phyloP scores from a whole-genome alignment of 2,113 vertebrate genomes.

The Phocoena sinus region DNA sequence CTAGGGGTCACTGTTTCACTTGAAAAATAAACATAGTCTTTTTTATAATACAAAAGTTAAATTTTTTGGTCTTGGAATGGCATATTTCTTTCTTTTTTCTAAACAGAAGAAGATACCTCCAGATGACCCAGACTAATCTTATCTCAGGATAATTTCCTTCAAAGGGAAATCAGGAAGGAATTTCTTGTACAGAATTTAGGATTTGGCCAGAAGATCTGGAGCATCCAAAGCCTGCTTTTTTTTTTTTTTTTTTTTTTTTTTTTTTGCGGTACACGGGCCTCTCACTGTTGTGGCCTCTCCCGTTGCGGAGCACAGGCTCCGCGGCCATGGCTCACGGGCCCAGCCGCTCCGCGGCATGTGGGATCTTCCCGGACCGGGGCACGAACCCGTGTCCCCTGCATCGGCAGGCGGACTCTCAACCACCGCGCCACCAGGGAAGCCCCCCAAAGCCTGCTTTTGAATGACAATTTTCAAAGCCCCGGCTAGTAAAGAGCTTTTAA shows the following conservation, averaged over 20 bases:
- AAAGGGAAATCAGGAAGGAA: neutral
- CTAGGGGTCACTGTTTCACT: conserved; percentile 56
- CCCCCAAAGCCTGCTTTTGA: neutral
- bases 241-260: no score
- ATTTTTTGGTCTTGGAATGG: neutral
- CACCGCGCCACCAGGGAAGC: no score
- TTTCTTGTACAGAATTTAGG: neutral
- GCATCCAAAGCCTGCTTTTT: neutral
- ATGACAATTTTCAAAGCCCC: neutral
- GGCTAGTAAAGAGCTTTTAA: neutral
- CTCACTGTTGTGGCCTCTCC: no score
- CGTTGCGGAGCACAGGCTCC: no score
- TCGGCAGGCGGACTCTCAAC: no score
- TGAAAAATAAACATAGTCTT: neutral
- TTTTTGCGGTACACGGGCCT: no score
- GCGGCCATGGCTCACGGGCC: no score
- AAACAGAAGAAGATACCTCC: neutral
- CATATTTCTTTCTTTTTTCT: neutral
- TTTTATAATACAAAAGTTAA: neutral
- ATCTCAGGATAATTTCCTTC: neutral
- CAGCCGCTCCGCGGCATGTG: no score
- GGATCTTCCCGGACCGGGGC: no score
- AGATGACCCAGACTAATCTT: neutral
- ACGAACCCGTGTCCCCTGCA: no score
- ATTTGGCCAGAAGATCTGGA: neutral